Evolutionary conservation across 2,888 invertebrate genomes (phyloP), one percentile per base, ranked within the genome.

Genomic region (Epinotia ramella): DNA sequence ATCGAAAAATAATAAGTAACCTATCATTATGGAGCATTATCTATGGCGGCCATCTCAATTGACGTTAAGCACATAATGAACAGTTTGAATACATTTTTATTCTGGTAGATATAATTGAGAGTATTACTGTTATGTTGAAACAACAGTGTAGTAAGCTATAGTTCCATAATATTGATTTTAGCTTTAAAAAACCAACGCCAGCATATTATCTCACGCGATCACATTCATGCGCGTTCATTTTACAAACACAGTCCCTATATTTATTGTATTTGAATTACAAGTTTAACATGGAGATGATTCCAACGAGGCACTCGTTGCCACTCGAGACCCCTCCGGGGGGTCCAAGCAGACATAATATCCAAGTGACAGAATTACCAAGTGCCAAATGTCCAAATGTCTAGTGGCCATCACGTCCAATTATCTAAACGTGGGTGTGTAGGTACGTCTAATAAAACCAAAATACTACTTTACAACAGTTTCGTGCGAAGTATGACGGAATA

Each of bases 41-140:
- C 67, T 57, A 16, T 67, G 9, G 67, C 40, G 18, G 67, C 67
- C 18, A 67, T 67, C 67, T 67, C 40, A 57, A 57, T 66, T 66
- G 66, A 53, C 66, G 33, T n/a, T 66, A 66, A 66, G 33, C 33
- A 53, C 49, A 66, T 56, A 66, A 53, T 66, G 18, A 56, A 53
- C 65, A 28, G 49, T 28, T 65, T 28, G 49, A 49, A 18, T 24
- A 5, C 16, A 65, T 49, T n/a, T 9, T n/a, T 49, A 16, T 44
- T 64, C 44, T 64, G 20, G 20, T 64, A 11, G 63, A 63, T 64
- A 20, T 46, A 20, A 46, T 20, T 16, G n/a, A 13, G 20, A 44
- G 20, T 12, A 20, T 46, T 44, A 18, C 12, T 64, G 46, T 46
- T 20, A 20, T 20, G 46, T 46, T 64, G 9, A 18, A 13, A 64